Conservation (phyloP, 2,888 invertebrate genomes). For the Melipona bicolor region DNA sequence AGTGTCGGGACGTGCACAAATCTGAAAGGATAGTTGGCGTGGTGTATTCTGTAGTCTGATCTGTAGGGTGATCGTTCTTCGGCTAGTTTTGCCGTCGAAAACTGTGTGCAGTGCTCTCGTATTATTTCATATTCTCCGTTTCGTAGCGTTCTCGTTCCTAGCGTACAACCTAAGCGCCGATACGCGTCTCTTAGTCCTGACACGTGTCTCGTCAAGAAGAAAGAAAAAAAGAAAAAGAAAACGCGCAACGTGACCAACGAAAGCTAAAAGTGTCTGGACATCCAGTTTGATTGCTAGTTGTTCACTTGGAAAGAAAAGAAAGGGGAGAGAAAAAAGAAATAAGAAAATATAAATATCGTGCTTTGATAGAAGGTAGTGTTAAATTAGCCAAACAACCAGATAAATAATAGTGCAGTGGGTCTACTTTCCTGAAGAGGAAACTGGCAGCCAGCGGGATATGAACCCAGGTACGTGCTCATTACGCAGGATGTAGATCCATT, state of each 20-base stretch:
- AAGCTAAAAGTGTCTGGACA: slow-evolving; percentile 53
- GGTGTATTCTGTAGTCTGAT: slow-evolving; percentile 18
- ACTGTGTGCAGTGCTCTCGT: slow-evolving; percentile 62
- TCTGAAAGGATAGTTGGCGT: slow-evolving; percentile 49
- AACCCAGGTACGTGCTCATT: slow-evolving; percentile 81
- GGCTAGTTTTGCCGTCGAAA: slow-evolving; percentile 21
- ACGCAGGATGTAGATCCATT: slow-evolving; percentile 10
- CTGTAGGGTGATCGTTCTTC: slow-evolving; percentile 28
- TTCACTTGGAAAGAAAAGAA: slow-evolving; percentile 3
- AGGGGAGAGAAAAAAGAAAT: neutral
- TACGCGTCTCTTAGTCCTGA: neutral
- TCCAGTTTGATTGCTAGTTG: slow-evolving; percentile 28
- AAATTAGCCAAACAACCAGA: slow-evolving; percentile 7
- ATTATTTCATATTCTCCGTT: slow-evolving; percentile 39
- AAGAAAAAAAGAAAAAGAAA: neutral
- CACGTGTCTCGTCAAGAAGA: too few species aligned
- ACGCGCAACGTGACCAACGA: neutral
- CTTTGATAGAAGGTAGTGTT: slow-evolving; percentile 45
- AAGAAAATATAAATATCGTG: slow-evolving; percentile 44
- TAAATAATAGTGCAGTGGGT: slow-evolving; percentile 56
- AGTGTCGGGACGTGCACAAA: slow-evolving; percentile 50
- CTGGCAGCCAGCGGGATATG: slow-evolving; percentile 81
- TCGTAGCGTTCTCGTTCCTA: neutral
- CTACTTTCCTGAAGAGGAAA: slow-evolving; percentile 70
- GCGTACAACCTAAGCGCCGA: neutral